phyloP scores from a whole-genome alignment of 1,140 invertebrate genomes.

The Dreissena polymorpha region DNA sequence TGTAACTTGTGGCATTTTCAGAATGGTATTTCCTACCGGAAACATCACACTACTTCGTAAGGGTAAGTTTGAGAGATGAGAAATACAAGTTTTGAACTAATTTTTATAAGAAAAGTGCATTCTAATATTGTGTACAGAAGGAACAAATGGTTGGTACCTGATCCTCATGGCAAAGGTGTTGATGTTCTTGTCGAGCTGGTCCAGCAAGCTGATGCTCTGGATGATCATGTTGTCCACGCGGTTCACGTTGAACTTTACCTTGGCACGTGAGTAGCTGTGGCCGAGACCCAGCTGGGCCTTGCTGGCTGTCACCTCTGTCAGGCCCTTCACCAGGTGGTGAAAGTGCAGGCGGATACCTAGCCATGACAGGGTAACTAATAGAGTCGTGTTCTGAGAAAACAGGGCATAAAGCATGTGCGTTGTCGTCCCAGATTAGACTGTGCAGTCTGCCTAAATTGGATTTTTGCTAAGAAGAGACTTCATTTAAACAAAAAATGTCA shows the following conservation, averaged over 20 bases:
- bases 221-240: slow-evolving; percentile 99
- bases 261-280: slow-evolving; percentile 96
- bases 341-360: slow-evolving; percentile 93
- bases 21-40: too few relatives aligned
- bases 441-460: too few relatives aligned
- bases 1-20: too few relatives aligned
- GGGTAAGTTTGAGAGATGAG: neutral
- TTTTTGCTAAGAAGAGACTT: too few relatives aligned
- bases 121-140: too few relatives aligned
- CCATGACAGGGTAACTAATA: too few relatives aligned
- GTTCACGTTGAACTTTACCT: slow-evolving; percentile 98
- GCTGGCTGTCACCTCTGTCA: slow-evolving; percentile 89
- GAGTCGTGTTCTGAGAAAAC: too few relatives aligned
- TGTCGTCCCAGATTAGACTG: too few relatives aligned
- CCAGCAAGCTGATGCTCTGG: slow-evolving; percentile 97
- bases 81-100: neutral
- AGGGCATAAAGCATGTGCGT: too few relatives aligned
- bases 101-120: too few relatives aligned
- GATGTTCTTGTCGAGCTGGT: slow-evolving; percentile 99
- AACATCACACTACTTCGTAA: too few relatives aligned
- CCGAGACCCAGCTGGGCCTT: slow-evolving; percentile 98
- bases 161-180: slow-evolving; percentile 98
- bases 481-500: too few relatives aligned
- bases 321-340: slow-evolving; percentile 93
- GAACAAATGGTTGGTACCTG: slow-evolving; percentile 67